phyloP scores from a whole-genome alignment of 2,797 vertebrate genomes.

The Furcifer pardalis region DNA sequence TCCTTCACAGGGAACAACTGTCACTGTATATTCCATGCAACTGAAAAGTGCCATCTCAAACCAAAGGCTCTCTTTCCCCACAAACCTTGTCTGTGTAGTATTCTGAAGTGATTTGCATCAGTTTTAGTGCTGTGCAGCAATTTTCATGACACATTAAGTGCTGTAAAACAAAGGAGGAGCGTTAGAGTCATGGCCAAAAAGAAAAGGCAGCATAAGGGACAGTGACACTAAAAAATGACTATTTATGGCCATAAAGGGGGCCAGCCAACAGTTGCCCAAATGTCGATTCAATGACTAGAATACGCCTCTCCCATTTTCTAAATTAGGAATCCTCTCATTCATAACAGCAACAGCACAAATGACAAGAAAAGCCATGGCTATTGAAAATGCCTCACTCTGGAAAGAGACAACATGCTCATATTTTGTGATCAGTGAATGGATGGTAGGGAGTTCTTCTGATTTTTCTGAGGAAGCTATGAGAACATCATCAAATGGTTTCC shows the following conservation, averaged over 20 bases:
- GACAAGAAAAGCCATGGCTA: not conserved
- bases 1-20: slow-evolving; percentile 53
- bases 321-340: not conserved
- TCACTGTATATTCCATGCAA: slow-evolving; percentile 52
- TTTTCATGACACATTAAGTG: slow-evolving; percentile 61
- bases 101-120: slow-evolving; percentile 48
- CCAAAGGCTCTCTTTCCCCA: slow-evolving; percentile 15
- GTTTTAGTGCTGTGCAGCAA: slow-evolving; percentile 52
- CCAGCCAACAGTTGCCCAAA: slow-evolving; percentile 59
- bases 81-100: slow-evolving; percentile 40
- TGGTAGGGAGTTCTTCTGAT: not conserved
- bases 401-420: not conserved
- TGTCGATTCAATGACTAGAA: slow-evolving; percentile 52
- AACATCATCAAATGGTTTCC: not conserved
- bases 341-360: not conserved
- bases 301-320: slow-evolving; percentile 22
- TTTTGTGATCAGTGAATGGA: not conserved
- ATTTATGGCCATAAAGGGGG: slow-evolving; percentile 49
- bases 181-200: slow-evolving; percentile 51
- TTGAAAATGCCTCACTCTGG: not conserved
- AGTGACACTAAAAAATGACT: slow-evolving; percentile 40
- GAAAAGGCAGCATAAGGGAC: slow-evolving; percentile 47
- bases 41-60: slow-evolving; percentile 41
- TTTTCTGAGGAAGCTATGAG: not conserved
- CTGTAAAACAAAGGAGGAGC: slow-evolving; percentile 52